Base-by-base conservation (phyloP, 1,140 invertebrate species). In the Pissodes strobi region DNA sequence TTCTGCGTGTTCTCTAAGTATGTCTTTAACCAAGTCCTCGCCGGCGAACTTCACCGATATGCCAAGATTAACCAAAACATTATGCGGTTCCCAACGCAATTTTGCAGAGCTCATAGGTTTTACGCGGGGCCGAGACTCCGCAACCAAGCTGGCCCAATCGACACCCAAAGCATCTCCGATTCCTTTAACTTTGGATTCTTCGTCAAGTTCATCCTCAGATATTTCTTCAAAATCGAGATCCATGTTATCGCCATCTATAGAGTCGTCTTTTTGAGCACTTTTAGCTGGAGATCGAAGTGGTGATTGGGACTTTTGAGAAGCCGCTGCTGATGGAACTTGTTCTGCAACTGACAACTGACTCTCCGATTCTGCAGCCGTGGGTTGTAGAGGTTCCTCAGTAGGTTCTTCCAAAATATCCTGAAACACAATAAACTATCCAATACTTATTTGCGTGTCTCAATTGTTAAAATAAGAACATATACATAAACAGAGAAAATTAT, bases 121-220 rank as follows among this genome's bases (percentile, higher is more conserved):
- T 64, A 64, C 73, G 75, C 66, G 72, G 58, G 13, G 81, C 69
- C 1, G 76, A 69, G 46, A 88, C 78, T 92, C 90, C 1, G 88
- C 88, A 0, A 93, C 88, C 9, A 95, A 79, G 77, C 91, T 92
- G 22, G 92, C 89, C 93, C 93, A 95, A 78, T 95, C 93, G 1
- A 95, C 92, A n/a, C 92, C 91, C 9, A 95, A 76, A 13, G 91
- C 91, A 79, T 94, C 92, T 12, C 91, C 90, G 57, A 94, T 84
- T 57, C 90, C 91, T 79, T 86, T 82, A 27, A 83, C 79, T 60
- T 83, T 79, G 0, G 83, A 76, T 67, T 92, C 90, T 77, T 93
- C 90, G 74, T 92, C 91, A 5, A 93, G 77, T 76, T 94, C 91
- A 59, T 92, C 91, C 78, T 94, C 91, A 17, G 91, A 93, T 69